phyloP scores from a whole-genome alignment of 2,113 vertebrate species.

The Hippocampus abdominalis region DNA sequence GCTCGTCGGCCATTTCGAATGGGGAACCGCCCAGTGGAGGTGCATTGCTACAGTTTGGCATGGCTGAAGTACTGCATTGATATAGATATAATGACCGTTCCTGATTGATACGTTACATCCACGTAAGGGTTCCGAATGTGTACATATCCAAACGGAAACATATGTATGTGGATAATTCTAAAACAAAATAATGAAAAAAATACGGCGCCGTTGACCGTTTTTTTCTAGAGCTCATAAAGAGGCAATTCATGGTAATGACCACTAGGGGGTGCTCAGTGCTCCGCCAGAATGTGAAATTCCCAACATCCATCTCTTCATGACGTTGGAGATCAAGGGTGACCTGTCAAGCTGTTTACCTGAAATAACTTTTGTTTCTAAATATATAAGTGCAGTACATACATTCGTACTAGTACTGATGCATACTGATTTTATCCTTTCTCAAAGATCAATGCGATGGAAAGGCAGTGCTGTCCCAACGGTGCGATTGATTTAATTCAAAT shows the following conservation, averaged over 20 bases:
- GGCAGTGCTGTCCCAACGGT: too few species aligned
- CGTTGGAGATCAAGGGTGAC: neutral
- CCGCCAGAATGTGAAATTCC: neutral
- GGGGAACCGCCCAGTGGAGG: conserved; percentile 3
- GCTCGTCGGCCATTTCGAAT: conserved; percentile 3
- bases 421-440: too few species aligned
- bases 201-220: neutral
- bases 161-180: neutral
- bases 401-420: too few species aligned
- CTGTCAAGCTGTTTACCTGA: too few species aligned
- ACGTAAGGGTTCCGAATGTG: neutral
- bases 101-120: neutral
- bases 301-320: rapidly evolving
- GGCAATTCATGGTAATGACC: neutral
- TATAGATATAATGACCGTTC: neutral
- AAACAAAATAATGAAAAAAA: neutral
- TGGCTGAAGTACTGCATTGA: neutral
- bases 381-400: too few species aligned
- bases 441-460: too few species aligned
- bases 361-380: too few species aligned
- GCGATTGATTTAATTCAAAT: too few species aligned
- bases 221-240: neutral
- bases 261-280: neutral
- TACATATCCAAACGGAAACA: neutral
- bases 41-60: conserved; percentile 2